These are phyloP conservation scores for Pagrus major DNA, from an alignment of 2,113 vertebrate genomes.

Conservation along the genomic window DNA sequence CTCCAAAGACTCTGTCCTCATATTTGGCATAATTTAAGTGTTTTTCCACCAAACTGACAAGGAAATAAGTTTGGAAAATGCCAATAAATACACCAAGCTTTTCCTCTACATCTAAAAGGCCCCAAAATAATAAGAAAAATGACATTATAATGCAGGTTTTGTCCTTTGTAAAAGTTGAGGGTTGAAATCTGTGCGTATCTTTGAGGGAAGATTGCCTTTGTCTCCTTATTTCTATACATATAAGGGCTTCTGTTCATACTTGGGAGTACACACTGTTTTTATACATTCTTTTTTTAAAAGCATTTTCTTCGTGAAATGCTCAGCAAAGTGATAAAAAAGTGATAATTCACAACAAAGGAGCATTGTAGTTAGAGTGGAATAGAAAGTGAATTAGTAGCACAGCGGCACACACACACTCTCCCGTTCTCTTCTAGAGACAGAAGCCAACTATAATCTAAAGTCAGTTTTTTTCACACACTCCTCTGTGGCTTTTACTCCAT, in stretches of 20 bases:
- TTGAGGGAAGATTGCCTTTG: slow-evolving; percentile 20
- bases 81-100: slow-evolving; percentile 52
- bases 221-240: slow-evolving; percentile 6
- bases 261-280: slow-evolving; percentile 26
- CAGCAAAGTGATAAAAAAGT: slow-evolving; percentile 43
- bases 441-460: slow-evolving; percentile 67
- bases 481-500: slow-evolving; percentile 69
- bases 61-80: slow-evolving; percentile 62
- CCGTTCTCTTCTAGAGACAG: slow-evolving; percentile 43
- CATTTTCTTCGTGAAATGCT: slow-evolving; percentile 37
- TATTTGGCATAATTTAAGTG: slow-evolving; percentile 53
- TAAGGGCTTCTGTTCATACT: slow-evolving; percentile 7
- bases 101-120: slow-evolving; percentile 22
- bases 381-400: slow-evolving; percentile 48
- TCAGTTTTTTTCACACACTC: slow-evolving; percentile 51
- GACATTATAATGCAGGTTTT: slow-evolving; percentile 29
- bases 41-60: slow-evolving; percentile 40
- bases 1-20: slow-evolving; percentile 25
- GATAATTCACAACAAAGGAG: slow-evolving; percentile 45
- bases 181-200: slow-evolving; percentile 30
- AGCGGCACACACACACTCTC: slow-evolving; percentile 33
- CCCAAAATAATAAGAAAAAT: slow-evolving; percentile 33
- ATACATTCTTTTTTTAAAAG: slow-evolving; percentile 5
- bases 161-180: slow-evolving; percentile 34
- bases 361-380: slow-evolving; percentile 29